Base-by-base conservation (phyloP, 2,888 invertebrate genomes). In the Eilema griseolum region DNA sequence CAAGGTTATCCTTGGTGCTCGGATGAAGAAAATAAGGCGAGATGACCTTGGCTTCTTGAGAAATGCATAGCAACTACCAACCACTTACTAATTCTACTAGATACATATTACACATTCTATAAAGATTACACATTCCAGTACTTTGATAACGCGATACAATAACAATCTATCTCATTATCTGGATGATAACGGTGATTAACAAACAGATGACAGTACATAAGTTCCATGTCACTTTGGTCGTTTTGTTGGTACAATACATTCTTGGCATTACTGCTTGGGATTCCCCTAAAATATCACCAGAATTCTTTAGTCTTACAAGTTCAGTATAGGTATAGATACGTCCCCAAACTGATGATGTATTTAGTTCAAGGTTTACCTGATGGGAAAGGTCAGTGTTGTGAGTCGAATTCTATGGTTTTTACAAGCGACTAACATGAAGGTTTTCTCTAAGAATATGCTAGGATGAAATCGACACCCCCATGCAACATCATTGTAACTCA, bases 81-180 rank as follows among this genome's bases (percentile, higher is more conserved):
- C 59, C 24, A 24, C 59, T 26, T 14, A 26, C 26, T 26, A 52
- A 52, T 20, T 46, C 52, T 16, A 12, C 28, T 26, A 59, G 59
- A 20, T 20, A 46, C 46, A 46, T 20, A 46, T 20, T 46, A 20
- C 7, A 46, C 7, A 5, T 37, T 37, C 2, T 24, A 24, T 16
- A 26, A 59, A 0, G 59, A 59, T 59, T 16, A 26, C 59, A 59
- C 52, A 64, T 64, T 28, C 52, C 26, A 64, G 52, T 26, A 7
- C 41, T 33, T 0, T 24, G n/a, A 63, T 46, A 63, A 63, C 23
- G 16, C 11, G 26, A 46, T 46, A 61, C 52, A 65, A 68, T 33
- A 60, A 31, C 65, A 69, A 70, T 70, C 60, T 33, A 31, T 65
- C 65, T 66, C 52, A 5, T 68, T 70, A 70, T 61, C 69, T 61